Percentiles rank a stretch among this genome's conserved stretches.
These are phyloP conservation scores for Daphoenositta chrysoptera DNA, from an alignment of 2,113 vertebrate species.

Conservation along the genomic window DNA sequence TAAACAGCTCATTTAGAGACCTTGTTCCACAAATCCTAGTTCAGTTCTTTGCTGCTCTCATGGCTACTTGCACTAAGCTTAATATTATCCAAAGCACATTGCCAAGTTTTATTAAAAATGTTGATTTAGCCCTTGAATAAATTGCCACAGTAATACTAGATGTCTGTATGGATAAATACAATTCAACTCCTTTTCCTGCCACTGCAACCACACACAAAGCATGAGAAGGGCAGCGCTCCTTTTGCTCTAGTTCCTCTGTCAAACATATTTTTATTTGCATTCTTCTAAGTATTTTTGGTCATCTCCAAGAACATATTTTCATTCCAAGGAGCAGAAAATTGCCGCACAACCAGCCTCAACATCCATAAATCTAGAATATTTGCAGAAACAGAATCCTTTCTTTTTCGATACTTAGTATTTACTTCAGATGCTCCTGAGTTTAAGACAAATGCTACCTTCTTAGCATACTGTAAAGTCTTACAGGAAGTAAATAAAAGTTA, in stretches of 20 bases:
- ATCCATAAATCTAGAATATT: background rate
- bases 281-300: background rate
- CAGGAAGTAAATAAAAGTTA: background rate
- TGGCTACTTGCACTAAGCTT: background rate
- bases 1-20: background rate
- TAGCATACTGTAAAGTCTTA: background rate
- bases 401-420: background rate
- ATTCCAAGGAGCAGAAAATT: background rate
- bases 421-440: background rate
- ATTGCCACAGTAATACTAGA: background rate
- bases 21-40: background rate
- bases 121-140: background rate
- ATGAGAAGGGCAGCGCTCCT: background rate
- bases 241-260: background rate
- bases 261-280: slow-evolving; percentile 8
- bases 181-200: background rate
- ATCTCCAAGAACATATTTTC: slow-evolving; percentile 5
- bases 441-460: background rate
- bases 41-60: background rate
- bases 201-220: background rate
- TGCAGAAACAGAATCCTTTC: background rate
- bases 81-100: background rate
- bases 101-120: background rate
- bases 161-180: background rate
- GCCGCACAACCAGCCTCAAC: background rate